Evolutionary conservation across 1,140 invertebrate species (phyloP).

Genomic region (Pogonus chalceus): DNA sequence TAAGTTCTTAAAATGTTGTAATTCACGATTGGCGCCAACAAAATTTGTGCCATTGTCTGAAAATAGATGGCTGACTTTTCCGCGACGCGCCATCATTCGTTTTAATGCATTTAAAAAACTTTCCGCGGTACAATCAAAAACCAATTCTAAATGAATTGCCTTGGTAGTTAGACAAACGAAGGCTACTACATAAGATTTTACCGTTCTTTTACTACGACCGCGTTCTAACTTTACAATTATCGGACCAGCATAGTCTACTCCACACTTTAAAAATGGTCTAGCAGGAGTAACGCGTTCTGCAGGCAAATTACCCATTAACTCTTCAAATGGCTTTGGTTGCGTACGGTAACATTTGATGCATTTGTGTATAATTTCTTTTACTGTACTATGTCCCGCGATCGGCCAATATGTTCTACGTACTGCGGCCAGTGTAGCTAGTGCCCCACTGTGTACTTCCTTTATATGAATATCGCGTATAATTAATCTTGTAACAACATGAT

Average conservation of each 20-base stretch:
- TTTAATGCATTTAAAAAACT: constrained; percentile 23
- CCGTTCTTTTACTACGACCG: constrained; percentile 18
- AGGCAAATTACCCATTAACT: constrained; percentile 18
- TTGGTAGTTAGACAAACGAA: constrained; percentile 17
- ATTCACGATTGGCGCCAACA: constrained; percentile 1
- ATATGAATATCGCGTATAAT: neutral
- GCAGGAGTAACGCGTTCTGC: constrained; percentile 10
- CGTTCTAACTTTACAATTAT: constrained; percentile 18
- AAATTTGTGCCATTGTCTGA: constrained; percentile 13
- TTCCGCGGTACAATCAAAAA: constrained; percentile 17
- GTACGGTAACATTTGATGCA: constrained; percentile 4
- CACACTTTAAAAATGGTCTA: constrained; percentile 18
- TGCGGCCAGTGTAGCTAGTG: no score
- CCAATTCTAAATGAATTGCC: constrained; percentile 28
- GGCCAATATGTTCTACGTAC: no score
- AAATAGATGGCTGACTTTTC: constrained; percentile 19
- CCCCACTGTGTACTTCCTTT: no score
- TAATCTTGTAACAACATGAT: constrained; percentile 10
- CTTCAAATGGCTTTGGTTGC: neutral
- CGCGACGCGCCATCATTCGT: constrained; percentile 28
- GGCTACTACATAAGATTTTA: constrained; percentile 16
- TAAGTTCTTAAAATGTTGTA: no score
- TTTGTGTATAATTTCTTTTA: neutral
- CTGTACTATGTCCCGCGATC: neutral
- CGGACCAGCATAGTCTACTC: constrained; percentile 27